Evolutionary conservation across 2,888 invertebrate genomes (phyloP).

Genomic region (Strigamia transsilvanica): DNA sequence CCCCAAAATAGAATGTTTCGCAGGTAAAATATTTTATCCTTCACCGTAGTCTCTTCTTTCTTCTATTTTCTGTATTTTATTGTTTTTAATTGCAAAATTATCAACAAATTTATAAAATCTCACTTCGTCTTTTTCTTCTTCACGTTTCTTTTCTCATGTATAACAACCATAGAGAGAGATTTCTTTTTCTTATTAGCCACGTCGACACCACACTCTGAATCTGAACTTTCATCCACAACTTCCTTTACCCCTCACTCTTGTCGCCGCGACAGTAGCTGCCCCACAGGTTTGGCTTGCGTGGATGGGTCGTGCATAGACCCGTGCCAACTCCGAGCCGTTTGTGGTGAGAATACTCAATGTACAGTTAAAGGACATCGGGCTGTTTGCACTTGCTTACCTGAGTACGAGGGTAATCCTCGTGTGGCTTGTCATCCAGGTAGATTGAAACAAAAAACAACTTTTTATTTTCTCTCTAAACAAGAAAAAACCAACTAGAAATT

Average conservation of each 20-base stretch:
- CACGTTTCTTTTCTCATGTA: neutral
- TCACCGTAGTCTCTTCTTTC: neutral
- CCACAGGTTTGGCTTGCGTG: neutral
- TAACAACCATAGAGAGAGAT: neutral
- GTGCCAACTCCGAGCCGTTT: constrained; percentile 61
- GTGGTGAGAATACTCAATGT: constrained; percentile 84
- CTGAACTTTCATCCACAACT: constrained; percentile 24
- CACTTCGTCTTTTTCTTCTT: neutral
- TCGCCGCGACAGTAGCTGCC: constrained; percentile 18
- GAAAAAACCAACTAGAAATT: neutral
- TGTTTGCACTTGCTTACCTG: constrained; percentile 77
- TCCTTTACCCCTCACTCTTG: constrained; percentile 1
- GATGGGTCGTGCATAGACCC: neutral
- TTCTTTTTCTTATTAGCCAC: constrained; percentile 10
- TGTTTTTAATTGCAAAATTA: neutral
- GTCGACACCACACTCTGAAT: neutral
- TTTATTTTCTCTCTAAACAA: neutral
- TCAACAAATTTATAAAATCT: neutral
- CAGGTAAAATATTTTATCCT: constrained; percentile 61
- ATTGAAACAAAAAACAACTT: neutral
- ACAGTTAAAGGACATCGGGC: constrained; percentile 78
- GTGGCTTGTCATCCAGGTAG: constrained; percentile 70
- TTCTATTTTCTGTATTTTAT: neutral
- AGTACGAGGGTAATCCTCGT: constrained; percentile 80
- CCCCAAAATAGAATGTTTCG: constrained; percentile 78